phyloP scores from a whole-genome alignment of 2,888 invertebrate species.

The Anthrax anthrax region DNA sequence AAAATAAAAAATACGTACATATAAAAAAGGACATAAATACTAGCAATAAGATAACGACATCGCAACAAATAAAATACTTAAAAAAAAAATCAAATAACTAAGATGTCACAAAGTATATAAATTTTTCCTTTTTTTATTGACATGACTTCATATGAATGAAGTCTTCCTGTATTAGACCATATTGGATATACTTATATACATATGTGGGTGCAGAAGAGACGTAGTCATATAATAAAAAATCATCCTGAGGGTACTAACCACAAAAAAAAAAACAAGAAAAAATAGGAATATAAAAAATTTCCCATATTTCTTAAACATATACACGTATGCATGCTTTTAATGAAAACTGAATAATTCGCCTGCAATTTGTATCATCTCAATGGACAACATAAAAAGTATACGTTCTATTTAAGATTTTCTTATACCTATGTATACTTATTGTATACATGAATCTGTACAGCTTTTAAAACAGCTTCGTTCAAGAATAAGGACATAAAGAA shows the following conservation, averaged over 20 bases:
- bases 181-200: too few species aligned
- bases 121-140: constrained; percentile 19
- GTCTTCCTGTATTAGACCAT: constrained; percentile 1
- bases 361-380: constrained; percentile 15
- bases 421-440: neutral
- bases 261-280: neutral
- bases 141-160: constrained; percentile 6
- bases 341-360: constrained; percentile 14
- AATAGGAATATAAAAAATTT: too few species aligned
- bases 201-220: neutral
- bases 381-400: neutral
- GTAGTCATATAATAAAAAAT: constrained; percentile 5
- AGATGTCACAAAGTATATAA: constrained; percentile 20
- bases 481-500: too few species aligned
- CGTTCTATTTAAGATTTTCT: neutral
- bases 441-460: neutral
- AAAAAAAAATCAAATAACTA: constrained; percentile 10
- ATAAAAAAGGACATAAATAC: too few species aligned
- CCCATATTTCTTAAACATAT: neutral
- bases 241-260: constrained; percentile 10
- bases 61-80: too few species aligned
- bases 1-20: too few species aligned
- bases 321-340: neutral
- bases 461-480: too few species aligned
- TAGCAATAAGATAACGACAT: too few species aligned